Base-by-base conservation (phyloP, 1,140 invertebrate species). In the Drosophila insularis region DNA sequence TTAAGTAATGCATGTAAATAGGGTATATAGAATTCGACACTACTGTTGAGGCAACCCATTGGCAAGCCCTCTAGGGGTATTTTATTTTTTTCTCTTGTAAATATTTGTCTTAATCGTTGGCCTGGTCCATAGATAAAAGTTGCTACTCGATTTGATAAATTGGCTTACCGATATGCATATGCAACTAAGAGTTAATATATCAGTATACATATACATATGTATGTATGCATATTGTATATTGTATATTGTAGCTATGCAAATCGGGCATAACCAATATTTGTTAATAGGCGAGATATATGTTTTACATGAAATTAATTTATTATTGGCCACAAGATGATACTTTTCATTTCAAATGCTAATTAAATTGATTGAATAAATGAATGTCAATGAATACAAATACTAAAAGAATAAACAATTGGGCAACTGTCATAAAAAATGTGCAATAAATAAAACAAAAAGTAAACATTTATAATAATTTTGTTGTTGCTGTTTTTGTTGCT, bases 341-440 rank as follows among this genome's bases (percentile, higher is more conserved):
- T 50, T 50, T 50, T 46, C 43, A 21, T 50, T 50, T 50, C 17
- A 50, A 50, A 50, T 50, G 43, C 43, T 50, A 50, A 50, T 50
- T 21, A 50, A 50, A 50, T 50, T 50, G 43, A 50, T 50, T 50
- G 43, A 21, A 50, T 50, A 19, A 50, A 50, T 50, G 43, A 50
- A 11, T 50, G 32, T 35, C 17, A 50, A 19, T 46, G 4, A 46
- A 46, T 17, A 46, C 14, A 17, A 46, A 17, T 17, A 2, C 14
- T 7, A 19, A 27, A 61, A 56, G 27, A 70, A 50, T 59, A 66
- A 77, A 55, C 32, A 35, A 43, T 50, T 50, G 43, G 43, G 43
- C 43, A 50, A 50, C 43, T 50, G 17, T 50, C 43, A 50, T 50
- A 50, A 50, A 50, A 46, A 50, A 50, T 50, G 43, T 11, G 43